Evolutionary conservation across 2,888 invertebrate species (phyloP).

Genomic region (Megamerina dolium): DNA sequence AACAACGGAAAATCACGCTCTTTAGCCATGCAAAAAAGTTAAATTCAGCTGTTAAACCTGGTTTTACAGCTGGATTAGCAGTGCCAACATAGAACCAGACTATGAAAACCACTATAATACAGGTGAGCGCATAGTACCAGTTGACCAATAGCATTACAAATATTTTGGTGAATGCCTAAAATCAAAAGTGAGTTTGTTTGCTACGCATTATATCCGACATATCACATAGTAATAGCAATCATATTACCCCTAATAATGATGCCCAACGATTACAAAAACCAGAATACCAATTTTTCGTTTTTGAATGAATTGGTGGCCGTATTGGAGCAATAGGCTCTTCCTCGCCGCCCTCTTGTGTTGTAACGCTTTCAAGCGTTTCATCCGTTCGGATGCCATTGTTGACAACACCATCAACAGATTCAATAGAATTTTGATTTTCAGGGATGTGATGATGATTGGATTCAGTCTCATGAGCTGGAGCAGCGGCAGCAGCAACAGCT

Average conservation of each 20-base stretch:
- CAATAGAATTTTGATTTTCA: constrained; percentile 18
- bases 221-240: neutral
- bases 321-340: constrained; percentile 53
- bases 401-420: constrained; percentile 30
- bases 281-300: constrained; percentile 93
- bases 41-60: constrained; percentile 80
- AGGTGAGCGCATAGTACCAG: constrained; percentile 85
- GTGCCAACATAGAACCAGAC: constrained; percentile 93
- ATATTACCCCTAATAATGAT: constrained; percentile 73
- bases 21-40: constrained; percentile 74
- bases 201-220: neutral
- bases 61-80: constrained; percentile 91
- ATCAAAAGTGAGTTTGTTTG: constrained; percentile 30
- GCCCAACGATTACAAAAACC: constrained; percentile 92
- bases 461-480: constrained; percentile 23
- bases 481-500: constrained; percentile 11
- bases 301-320: constrained; percentile 71
- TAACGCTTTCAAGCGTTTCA: constrained; percentile 8
- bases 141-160: constrained; percentile 89
- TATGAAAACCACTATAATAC: constrained; percentile 72
- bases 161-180: constrained; percentile 77
- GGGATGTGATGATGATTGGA: constrained; percentile 24
- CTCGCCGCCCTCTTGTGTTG: constrained; percentile 34
- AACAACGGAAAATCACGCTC: constrained; percentile 62
- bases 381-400: constrained; percentile 28